phyloP scores from a whole-genome alignment of 2,888 invertebrate genomes.

The Cylloceria caligata region DNA sequence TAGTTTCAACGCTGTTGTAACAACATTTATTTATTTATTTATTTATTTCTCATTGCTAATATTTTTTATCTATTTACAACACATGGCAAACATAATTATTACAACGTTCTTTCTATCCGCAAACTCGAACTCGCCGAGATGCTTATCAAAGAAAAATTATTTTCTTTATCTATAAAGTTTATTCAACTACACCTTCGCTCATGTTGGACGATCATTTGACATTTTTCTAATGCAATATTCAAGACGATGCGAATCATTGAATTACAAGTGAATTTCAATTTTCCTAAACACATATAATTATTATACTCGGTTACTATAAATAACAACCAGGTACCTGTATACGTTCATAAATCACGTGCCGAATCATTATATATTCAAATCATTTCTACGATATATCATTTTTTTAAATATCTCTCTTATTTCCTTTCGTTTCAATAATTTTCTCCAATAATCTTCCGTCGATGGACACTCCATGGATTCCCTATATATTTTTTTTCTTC shows the following conservation, averaged over 20 bases:
- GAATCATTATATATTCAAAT: background rate
- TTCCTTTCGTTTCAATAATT: background rate
- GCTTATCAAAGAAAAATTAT: background rate
- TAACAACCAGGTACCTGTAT: constrained; percentile 54
- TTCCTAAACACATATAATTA: constrained; percentile 33
- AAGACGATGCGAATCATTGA: constrained; percentile 43
- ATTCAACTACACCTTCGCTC: background rate
- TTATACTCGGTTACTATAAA: constrained; percentile 37
- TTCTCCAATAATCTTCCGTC: background rate
- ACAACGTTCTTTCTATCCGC: background rate
- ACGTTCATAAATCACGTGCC: constrained; percentile 7
- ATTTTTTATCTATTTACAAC: constrained; percentile 75
- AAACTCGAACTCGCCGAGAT: constrained; percentile 7
- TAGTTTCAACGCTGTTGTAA: constrained; percentile 65
- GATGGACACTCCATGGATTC: constrained; percentile 6
- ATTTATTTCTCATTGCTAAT: constrained; percentile 72
- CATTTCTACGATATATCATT: background rate
- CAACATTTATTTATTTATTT: constrained; percentile 78
- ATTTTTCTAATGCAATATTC: constrained; percentile 8
- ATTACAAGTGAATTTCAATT: constrained; percentile 33
- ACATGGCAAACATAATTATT: constrained; percentile 60
- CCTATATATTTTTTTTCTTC: background rate
- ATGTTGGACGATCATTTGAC: constrained; percentile 17
- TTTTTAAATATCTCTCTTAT: constrained; percentile 7
- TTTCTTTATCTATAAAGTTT: constrained; percentile 11